A percentile compares a stretch with the other conserved stretches of the same genome.
Conservation (phyloP, 2,113 vertebrate genomes). For the Panthera uncia region DNA sequence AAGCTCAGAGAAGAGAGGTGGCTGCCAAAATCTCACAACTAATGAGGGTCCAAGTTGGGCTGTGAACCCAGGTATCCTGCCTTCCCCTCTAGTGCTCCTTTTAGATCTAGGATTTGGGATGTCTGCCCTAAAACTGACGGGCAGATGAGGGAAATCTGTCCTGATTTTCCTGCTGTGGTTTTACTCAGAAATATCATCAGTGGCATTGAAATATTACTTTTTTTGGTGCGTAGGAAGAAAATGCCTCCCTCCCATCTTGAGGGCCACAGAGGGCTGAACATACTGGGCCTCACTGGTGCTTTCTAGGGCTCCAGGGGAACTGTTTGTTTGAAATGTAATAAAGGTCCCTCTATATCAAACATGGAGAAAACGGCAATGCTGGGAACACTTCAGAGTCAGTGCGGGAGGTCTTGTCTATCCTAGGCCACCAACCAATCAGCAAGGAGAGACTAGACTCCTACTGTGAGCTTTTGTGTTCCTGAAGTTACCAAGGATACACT, state of each 20-base stretch:
- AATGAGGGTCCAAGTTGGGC: neutral
- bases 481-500: slow-evolving; percentile 37
- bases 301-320: neutral
- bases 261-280: neutral
- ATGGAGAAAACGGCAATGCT: neutral
- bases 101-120: neutral
- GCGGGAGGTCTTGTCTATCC: neutral
- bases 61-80: neutral
- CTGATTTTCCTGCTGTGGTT: neutral
- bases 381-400: neutral
- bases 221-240: neutral
- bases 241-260: neutral
- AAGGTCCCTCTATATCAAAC: slow-evolving; percentile 23
- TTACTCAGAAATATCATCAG: neutral
- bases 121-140: neutral
- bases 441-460: neutral
- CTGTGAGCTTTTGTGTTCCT: neutral
- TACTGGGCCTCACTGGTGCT: neutral
- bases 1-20: neutral
- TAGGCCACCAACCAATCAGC: neutral
- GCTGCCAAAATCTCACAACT: neutral
- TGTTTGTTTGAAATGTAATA: slow-evolving; percentile 37
- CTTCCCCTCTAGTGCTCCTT: neutral
- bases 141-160: slow-evolving; percentile 5
- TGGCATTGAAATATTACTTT: neutral